These are phyloP conservation scores for Lasioglossum morio DNA, from an alignment of 2,888 invertebrate genomes.

Conservation along the genomic window DNA sequence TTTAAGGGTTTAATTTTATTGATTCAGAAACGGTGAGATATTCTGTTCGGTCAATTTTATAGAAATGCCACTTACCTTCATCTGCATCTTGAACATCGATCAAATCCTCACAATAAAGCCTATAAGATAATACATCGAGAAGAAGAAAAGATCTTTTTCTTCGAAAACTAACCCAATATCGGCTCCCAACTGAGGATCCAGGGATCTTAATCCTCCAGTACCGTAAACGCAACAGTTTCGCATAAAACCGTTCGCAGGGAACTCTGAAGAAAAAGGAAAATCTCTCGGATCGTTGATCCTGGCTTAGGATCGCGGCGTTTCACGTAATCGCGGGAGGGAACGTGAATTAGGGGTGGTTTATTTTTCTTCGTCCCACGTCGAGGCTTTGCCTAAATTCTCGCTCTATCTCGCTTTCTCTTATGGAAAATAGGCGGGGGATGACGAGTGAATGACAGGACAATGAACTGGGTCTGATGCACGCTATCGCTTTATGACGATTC, in stretches of 20 bases:
- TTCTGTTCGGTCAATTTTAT: no score
- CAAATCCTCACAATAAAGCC: not conserved
- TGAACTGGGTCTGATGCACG: slow-evolving; percentile 82
- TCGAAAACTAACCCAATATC: not conserved
- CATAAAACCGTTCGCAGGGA: slow-evolving; percentile 52
- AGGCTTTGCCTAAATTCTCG: not conserved
- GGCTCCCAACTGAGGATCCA: slow-evolving; percentile 21
- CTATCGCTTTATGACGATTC: slow-evolving; percentile 84
- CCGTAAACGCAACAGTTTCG: slow-evolving; percentile 78
- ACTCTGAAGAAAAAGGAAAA: slow-evolving; percentile 12
- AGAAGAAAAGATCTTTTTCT: not conserved
- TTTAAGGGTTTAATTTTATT: not conserved
- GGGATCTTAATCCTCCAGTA: slow-evolving; percentile 29
- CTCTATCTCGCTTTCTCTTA: not conserved
- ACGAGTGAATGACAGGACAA: slow-evolving; percentile 85
- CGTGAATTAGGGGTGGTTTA: slow-evolving; percentile 82
- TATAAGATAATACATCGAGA: not conserved
- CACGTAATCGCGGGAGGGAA: slow-evolving; percentile 65
- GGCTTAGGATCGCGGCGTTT: slow-evolving; percentile 66
- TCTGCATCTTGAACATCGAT: not conserved
- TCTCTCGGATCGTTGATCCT: slow-evolving; percentile 67
- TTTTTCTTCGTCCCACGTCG: slow-evolving; percentile 64
- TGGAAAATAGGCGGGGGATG: slow-evolving; percentile 79
- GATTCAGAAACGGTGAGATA: not conserved
- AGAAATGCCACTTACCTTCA: not conserved